Evolutionary conservation across 2,888 invertebrate species (phyloP), one percentile per base, ranked within the genome.

Genomic region (Oasisia sp.): DNA sequence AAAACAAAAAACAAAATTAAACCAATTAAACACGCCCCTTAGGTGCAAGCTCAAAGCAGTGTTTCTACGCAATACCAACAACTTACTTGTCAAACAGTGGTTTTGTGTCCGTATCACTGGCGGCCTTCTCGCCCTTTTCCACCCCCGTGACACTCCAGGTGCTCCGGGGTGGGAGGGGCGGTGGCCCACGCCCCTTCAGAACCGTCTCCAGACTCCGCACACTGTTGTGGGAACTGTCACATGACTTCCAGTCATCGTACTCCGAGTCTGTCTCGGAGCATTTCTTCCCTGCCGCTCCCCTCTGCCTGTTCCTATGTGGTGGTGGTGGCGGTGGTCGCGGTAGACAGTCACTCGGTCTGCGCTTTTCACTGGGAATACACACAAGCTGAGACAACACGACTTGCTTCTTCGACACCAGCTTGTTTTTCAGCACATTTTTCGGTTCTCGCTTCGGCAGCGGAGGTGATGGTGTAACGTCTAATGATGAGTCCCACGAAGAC

Each of bases 241-340:
- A 74, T 74, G 74, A 74, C n/a, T 74, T 74, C 74, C 74, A 74
- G 74, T 74, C 74, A 74, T 74, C 74, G 1, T 74, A 74, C 74
- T 74, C 74, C 27, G 74, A 74, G 27, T 74, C 74, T 1, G 74
- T 74, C n/a, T 74, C 74, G 27, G 74, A 74, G 7, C 27, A 7
- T 74, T 74, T 74, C 74, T n/a, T 74, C 27, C 74, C 27, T 7
- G 7, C 27, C 7, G 74, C 74, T 5, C 74, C 74, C 27, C 1
- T n/a, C 74, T 74, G 74, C 7, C 74, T 74, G 74, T 74, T 7
- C n/a, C 74, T n/a, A 74, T n/a, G 74, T 5, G 74, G 74, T 74
- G 74, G 74, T 19, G 74, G 74, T 1, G 74, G 74, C 3, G 74
- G 74, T 27, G 74, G 74, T 19, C 74, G 74, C 4, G 74, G 74